These are phyloP conservation scores for Pararge aegeria DNA, from an alignment of 1,140 invertebrate species.

Conservation along the genomic window DNA sequence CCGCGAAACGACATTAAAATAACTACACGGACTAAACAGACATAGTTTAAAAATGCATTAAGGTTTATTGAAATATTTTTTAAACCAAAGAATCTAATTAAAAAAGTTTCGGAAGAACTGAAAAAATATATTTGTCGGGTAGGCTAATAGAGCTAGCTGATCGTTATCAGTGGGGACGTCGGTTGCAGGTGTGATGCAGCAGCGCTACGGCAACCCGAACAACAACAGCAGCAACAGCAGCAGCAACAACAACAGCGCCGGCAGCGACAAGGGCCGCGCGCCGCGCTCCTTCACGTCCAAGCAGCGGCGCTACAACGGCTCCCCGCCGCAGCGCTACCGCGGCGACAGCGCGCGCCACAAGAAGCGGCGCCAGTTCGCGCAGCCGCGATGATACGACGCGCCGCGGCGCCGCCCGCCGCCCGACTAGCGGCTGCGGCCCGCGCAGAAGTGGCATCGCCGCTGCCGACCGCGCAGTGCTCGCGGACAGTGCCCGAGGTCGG, in stretches of 20 bases:
- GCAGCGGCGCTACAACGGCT: slow-evolving; percentile 45
- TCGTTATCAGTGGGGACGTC: not conserved
- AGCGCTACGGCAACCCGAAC: slow-evolving; percentile 37
- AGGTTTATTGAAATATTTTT: too few species aligned
- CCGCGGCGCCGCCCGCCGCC: slow-evolving; percentile 17
- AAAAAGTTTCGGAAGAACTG: too few species aligned
- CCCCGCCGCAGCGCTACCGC: slow-evolving; percentile 36
- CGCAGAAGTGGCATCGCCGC: slow-evolving; percentile 2
- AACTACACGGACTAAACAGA: too few species aligned
- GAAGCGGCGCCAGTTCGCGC: slow-evolving; percentile 48
- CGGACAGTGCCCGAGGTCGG: too few species aligned
- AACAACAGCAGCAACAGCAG: slow-evolving; percentile 4
- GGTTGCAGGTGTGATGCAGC: slow-evolving; percentile 53
- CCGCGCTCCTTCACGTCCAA: slow-evolving; percentile 46
- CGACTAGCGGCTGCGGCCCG: slow-evolving; percentile 7
- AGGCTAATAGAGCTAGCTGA: too few species aligned
- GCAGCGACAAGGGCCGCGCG: slow-evolving; percentile 30
- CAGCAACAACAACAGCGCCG: slow-evolving; percentile 15
- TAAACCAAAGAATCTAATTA: too few species aligned
- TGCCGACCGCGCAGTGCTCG: too few species aligned
- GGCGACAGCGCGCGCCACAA: slow-evolving; percentile 37
- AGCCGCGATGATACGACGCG: slow-evolving; percentile 52
- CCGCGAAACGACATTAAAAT: not conserved
- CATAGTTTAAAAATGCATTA: too few species aligned
- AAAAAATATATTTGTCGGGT: too few species aligned